Conservation (phyloP, 2,888 invertebrate species). For the Escarpia spicata region DNA sequence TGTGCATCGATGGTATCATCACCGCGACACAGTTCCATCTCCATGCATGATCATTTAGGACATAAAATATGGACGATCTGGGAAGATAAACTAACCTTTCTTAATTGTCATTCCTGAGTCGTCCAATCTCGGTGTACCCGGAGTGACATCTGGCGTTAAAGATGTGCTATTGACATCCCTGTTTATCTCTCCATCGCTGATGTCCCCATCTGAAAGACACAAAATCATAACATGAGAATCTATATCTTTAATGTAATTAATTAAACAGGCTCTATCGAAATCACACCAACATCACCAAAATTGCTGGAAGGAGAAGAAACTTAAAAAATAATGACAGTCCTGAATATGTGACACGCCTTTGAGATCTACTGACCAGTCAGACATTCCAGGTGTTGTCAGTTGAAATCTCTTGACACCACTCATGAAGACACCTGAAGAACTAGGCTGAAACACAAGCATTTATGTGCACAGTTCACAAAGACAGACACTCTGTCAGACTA, state of each 20-base stretch:
- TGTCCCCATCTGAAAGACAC: not conserved
- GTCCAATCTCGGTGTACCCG: not conserved
- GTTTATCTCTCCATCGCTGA: not conserved
- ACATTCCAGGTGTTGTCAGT: not conserved
- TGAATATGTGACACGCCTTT: not conserved
- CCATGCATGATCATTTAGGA: not conserved
- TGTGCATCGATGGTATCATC: constrained; percentile 8
- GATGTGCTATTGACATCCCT: not conserved
- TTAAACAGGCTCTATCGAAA: not conserved
- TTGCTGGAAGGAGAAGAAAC: not conserved
- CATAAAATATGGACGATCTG: not conserved
- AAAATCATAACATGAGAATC: not conserved
- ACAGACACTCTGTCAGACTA: not conserved
- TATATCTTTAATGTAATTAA: not conserved
- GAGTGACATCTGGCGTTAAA: not conserved
- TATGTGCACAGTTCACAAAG: not conserved
- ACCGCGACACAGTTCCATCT: not conserved
- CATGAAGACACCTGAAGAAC: not conserved
- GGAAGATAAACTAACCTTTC: not conserved
- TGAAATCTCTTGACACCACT: not conserved
- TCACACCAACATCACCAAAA: not conserved
- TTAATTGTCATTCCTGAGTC: not conserved
- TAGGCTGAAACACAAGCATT: not conserved
- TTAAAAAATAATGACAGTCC: not conserved
- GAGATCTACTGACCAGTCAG: not conserved